Conservation (phyloP, 2,113 vertebrate species). For the Dascyllus trimaculatus region DNA sequence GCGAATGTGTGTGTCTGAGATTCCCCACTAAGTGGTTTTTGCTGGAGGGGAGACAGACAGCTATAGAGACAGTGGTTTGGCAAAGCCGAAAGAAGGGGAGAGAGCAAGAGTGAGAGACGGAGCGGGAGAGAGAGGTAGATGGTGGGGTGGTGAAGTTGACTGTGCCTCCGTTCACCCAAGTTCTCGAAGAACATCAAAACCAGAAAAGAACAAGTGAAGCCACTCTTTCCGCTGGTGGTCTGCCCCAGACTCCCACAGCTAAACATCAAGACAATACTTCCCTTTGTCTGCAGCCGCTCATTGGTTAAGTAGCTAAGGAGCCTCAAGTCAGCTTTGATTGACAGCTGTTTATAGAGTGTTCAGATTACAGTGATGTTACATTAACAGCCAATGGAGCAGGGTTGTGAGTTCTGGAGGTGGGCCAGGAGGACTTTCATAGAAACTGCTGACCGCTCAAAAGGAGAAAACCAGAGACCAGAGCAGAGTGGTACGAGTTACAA, state of each 20-base stretch:
- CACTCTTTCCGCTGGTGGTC: constrained; percentile 68
- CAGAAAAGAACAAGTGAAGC: constrained; percentile 67
- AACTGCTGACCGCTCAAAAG: constrained; percentile 31
- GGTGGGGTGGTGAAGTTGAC: constrained; percentile 62
- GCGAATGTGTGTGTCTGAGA: constrained; percentile 63
- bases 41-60: constrained; percentile 79
- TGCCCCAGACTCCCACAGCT: constrained; percentile 42
- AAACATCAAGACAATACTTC: constrained; percentile 56
- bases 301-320: constrained; percentile 43
- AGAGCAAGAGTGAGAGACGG: constrained; percentile 39
- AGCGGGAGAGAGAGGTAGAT: constrained; percentile 63
- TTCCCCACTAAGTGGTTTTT: constrained; percentile 79
- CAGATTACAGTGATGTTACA: constrained; percentile 58
- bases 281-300: constrained; percentile 60
- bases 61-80: constrained; percentile 92
- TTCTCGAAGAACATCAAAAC: constrained; percentile 70
- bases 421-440: constrained; percentile 29
- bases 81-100: constrained; percentile 58
- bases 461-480: background rate
- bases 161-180: constrained; percentile 68
- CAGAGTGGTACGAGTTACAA: background rate
- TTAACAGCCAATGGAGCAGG: constrained; percentile 57
- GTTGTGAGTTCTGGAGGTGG: constrained; percentile 59
- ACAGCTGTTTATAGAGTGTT: constrained; percentile 63
- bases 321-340: constrained; percentile 52